These are phyloP conservation scores for Formicarius rufipectus DNA, from an alignment of 2,113 vertebrate species.

Conservation along the genomic window DNA sequence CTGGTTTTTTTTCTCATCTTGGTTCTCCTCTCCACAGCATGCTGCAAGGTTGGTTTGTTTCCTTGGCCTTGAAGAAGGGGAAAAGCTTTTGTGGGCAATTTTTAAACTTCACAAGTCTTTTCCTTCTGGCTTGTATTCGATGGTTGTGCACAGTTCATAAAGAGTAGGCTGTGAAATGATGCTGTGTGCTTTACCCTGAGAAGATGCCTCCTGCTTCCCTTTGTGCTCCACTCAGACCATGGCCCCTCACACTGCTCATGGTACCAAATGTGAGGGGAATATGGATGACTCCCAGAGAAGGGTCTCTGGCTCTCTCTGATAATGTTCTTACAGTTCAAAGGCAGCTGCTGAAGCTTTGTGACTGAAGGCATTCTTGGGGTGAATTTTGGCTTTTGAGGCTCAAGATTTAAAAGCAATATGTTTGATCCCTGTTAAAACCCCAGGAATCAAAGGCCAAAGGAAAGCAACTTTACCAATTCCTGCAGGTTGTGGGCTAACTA, in stretches of 20 bases:
- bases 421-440: not conserved
- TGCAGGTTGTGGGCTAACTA: not conserved
- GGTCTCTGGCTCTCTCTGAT: not conserved
- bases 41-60: not conserved
- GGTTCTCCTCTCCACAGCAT: not conserved
- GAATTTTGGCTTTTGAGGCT: not conserved
- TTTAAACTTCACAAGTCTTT: not conserved
- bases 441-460: not conserved
- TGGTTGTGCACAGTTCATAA: not conserved
- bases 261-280: accelerated
- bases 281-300: not conserved
- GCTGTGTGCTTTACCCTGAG: not conserved
- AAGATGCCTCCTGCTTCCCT: not conserved
- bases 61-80: not conserved
- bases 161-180: not conserved
- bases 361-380: not conserved
- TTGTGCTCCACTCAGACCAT: accelerated
- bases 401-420: not conserved
- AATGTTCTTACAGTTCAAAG: accelerated
- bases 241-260: accelerated
- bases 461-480: accelerated
- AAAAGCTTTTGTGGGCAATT: not conserved
- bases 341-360: not conserved
- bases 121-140: not conserved
- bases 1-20: not conserved